These are phyloP conservation scores for Ashinkailepas kermadecensis DNA, from an alignment of 2,888 invertebrate genomes.

Conservation along the genomic window DNA sequence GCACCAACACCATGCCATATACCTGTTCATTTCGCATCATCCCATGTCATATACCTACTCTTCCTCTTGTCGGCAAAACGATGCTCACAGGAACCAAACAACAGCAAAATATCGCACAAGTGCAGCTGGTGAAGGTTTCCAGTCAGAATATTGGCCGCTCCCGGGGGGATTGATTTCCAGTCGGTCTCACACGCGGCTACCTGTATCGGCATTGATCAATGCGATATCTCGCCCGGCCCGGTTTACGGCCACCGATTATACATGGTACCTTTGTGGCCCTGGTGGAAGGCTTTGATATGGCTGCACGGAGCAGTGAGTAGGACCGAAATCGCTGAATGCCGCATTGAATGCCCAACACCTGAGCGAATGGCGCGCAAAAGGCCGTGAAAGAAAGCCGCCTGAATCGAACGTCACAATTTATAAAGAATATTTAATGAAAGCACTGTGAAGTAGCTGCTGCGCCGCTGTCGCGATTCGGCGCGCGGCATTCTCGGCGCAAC, in stretches of 20 bases:
- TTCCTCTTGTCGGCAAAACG: too few relatives aligned
- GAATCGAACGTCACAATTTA: conserved; percentile 19
- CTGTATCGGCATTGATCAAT: conserved; percentile 1
- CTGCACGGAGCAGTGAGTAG: background rate
- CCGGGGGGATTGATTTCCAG: background rate
- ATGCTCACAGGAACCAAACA: background rate
- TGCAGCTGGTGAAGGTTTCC: background rate
- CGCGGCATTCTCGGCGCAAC: background rate
- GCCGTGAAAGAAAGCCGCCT: conserved; percentile 2
- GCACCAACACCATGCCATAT: too few relatives aligned
- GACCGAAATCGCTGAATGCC: conserved; percentile 15
- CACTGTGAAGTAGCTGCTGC: background rate
- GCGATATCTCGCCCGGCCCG: background rate
- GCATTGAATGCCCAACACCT: background rate
- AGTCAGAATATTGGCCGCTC: background rate
- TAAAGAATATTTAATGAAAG: conserved; percentile 21
- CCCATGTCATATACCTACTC: too few relatives aligned
- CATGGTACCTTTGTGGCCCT: background rate
- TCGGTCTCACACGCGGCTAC: background rate
- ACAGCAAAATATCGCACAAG: conserved; percentile 3
- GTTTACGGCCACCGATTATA: background rate
- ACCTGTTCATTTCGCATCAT: too few relatives aligned
- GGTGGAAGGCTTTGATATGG: background rate
- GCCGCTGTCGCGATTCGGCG: conserved; percentile 10
- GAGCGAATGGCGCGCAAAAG: conserved; percentile 17